phyloP scores from a whole-genome alignment of 1,140 invertebrate genomes.

The Coptotermes formosanus region DNA sequence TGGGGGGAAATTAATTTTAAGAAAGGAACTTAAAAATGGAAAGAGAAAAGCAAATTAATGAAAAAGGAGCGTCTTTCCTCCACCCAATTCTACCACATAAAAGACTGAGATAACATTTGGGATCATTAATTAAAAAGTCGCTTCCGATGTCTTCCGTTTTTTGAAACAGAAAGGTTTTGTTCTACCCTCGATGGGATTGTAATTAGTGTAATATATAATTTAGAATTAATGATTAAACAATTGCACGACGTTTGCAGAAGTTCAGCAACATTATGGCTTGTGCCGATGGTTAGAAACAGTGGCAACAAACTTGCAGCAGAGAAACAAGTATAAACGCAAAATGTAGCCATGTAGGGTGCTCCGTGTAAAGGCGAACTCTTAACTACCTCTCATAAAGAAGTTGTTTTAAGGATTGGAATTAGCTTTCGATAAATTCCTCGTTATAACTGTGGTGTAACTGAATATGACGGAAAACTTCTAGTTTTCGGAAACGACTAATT shows the following conservation, averaged over 20 bases:
- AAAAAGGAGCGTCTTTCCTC: constrained; percentile 7
- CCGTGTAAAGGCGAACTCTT: too few species aligned
- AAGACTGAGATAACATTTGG: constrained; percentile 6
- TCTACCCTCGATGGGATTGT: not conserved
- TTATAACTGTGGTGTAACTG: too few species aligned
- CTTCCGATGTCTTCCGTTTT: not conserved
- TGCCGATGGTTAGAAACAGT: too few species aligned
- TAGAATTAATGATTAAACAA: not conserved
- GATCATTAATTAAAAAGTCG: not conserved
- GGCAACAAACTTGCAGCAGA: too few species aligned
- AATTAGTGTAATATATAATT: constrained; percentile 1
- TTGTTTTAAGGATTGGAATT: too few species aligned
- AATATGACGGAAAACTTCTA: too few species aligned
- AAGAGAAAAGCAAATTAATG: constrained; percentile 13
- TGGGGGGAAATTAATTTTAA: not conserved
- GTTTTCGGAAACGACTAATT: too few species aligned
- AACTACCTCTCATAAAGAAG: too few species aligned
- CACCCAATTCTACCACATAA: not conserved
- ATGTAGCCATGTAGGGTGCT: too few species aligned
- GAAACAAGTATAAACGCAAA: too few species aligned
- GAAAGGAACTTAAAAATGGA: constrained; percentile 13
- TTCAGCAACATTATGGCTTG: too few species aligned
- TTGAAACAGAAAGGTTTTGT: not conserved
- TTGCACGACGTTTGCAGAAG: not conserved
- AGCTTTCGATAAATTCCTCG: too few species aligned